Evolutionary conservation across 2,797 vertebrate species (phyloP), one percentile per base, ranked within the genome.

Genomic region (Hapalemur alaotrensis): DNA sequence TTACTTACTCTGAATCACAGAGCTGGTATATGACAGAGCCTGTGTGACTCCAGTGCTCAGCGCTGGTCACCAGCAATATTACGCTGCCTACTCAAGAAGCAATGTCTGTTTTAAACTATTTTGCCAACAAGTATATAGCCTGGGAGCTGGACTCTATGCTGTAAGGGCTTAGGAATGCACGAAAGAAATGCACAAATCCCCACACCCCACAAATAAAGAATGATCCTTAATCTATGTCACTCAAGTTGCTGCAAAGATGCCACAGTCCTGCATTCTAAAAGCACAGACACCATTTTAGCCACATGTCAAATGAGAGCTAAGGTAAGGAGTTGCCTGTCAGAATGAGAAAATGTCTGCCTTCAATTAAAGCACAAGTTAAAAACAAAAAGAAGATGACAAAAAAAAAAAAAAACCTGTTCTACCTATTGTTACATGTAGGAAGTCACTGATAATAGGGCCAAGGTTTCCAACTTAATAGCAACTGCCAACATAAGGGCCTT

Each of bases 341-440:
- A 90, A 83, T 23, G 32, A 93, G 78, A 91, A 85, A 92, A 75
- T 1, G 10, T 11, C 43, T 97, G 63, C 46, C 38, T 92, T 96
- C 81, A 92, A 75, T 92, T 87, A 94, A 63, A 94, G 43, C 43
- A 25, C 61, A 93, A 46, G 5, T 65, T 30, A 10, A 25, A 46
- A 43, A 38, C 14, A 63, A 57, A 25, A 52, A 43, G 10, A 43
- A 50, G 25, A 30, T n/a, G 12, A 78, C 12, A 23, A 43, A 15
- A 4, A n/a, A 46, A 25, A 52, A 67, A 61, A 2, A 48, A 84
- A 65, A 57, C 9, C 32, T 38, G 38, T 67, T 80, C 50, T 12
- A 20, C 6, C 2, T 7, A 84, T 41, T 89, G 46, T 83, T 38
- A 30, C n/a, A 73, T 18, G 50, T 46, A 57, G 17, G 82, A 14